These are phyloP conservation scores for Embiotoca jacksoni DNA, from an alignment of 2,113 vertebrate species.

Conservation along the genomic window DNA sequence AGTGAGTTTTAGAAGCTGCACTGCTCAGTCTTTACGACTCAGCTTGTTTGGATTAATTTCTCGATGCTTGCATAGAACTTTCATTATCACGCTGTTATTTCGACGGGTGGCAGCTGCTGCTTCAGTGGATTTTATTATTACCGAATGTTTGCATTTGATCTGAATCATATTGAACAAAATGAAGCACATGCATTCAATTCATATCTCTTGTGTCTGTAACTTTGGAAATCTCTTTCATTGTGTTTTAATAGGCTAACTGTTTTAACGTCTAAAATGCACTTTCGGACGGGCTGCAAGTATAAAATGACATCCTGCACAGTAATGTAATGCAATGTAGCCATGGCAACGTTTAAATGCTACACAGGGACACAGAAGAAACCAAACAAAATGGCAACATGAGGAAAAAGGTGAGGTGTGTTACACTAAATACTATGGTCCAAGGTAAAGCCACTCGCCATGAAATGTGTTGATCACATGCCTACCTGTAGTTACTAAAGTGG, in stretches of 20 bases:
- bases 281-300: background rate
- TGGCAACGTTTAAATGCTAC: background rate
- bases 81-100: background rate
- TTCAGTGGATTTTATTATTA: constrained; percentile 14
- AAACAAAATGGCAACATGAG: background rate
- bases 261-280: background rate
- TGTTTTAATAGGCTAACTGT: too few relatives aligned
- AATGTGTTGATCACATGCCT: constrained; percentile 64
- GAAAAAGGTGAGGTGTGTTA: constrained; percentile 27
- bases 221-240: background rate
- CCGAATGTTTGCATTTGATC: constrained; percentile 12
- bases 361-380: constrained; percentile 7
- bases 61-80: constrained; percentile 1
- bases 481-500: constrained; percentile 56
- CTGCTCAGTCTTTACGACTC: constrained; percentile 20
- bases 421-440: constrained; percentile 39
- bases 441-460: constrained; percentile 66
- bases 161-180: background rate
- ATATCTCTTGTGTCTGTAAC: background rate
- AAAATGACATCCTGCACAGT: background rate
- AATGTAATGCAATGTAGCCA: background rate
- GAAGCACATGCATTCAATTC: background rate
- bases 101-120: constrained; percentile 4
- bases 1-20: constrained; percentile 23
- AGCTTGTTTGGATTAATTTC: constrained; percentile 27